Evolutionary conservation across 2,113 vertebrate species (phyloP), one percentile per base, ranked within the genome.

Genomic region (Podilymbus podiceps): DNA sequence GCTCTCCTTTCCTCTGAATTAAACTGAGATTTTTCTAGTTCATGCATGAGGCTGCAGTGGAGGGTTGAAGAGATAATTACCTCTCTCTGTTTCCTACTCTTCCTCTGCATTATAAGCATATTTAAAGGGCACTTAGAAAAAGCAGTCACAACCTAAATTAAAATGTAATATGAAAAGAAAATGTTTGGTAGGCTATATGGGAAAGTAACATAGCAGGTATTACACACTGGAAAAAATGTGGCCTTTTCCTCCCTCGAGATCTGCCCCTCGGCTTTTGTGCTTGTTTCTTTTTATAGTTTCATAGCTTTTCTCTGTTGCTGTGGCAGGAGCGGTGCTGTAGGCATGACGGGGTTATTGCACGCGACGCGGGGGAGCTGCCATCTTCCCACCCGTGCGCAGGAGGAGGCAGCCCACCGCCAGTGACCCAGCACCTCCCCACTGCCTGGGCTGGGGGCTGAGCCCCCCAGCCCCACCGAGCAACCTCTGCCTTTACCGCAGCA

Each of bases 21-120:
- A 73, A 88, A 67, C 68, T 63, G 79, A 44, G 31, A 56, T 83
- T 67, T 63, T 94, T 63, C 67, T 80, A 62, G 30, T 56, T 91
- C 19, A 40, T 31, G 46, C 66, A 67, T 58, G 27, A 84, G 31
- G 24, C 38, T 95, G 89, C 25, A 55, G 80, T 33, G 50, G 52
- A 85, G 85, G 53, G n/a, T 84, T 91, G 78, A 96, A 87, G 64
- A 85, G n/a, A 47, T 82, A 96, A 94, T 85, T 90, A 93, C 6
- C 5, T 83, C 44, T 90, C 62, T 64, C 56, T 80, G 3, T 71
- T 89, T 77, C 64, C 38, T 56, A 25, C 30, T 53, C 44, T 94
- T 97, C 89, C 75, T 72, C 93, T 93, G 81, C 96, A 64, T 79
- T 86, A 85, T 55, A 75, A 91, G 50, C 59, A 52, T 88, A 85